Base-by-base conservation (phyloP, 2,888 invertebrate genomes). In the Malthinus flaveolus region DNA sequence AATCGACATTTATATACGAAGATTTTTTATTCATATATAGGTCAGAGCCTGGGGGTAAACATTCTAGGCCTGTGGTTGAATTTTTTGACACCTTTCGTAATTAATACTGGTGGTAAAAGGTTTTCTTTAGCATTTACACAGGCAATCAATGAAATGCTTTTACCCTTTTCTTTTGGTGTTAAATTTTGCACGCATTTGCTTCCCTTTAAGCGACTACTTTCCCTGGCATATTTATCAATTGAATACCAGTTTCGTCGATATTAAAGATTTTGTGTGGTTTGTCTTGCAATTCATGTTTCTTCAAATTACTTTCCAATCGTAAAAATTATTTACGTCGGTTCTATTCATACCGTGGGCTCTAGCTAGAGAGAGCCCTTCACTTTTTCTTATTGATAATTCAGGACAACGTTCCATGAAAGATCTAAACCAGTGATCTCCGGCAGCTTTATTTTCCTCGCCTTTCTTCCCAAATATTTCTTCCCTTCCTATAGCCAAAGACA, bases 141-240 rank as follows among this genome's bases (percentile, higher is more conserved):
- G 32, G 56, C 34, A 23, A 73, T 66, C 4, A 73, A 48, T 2
- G 72, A 66, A 13, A 71, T 60, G 5, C 68, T 74, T 64, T 75
- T 70, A 13, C 61, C 57, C 52, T 63, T 68, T 64, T 71, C 67
- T 9, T 56, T 49, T 11, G 65, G 66, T 44, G 68, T 66, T 35
- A 69, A 23, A 7, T 49, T 44, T 34, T 52, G 42, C 45, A 68
- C 67, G 47, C 60, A 61, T 62, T 66, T 67, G 7, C 62, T 53
- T 34, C 68, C 66, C 50, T 66, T 67, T 49, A 47, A 10, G 65
- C 65, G 39, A 77, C 31, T 32, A 79, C 72, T 61, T 72, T 68
- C 3, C 69, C 69, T 31, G 74, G 67, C 54, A 70, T 72, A 61
- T 75, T 75, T 10, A 77, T 77, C 3, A 75, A 64, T 53, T 75